Evolutionary conservation across 2,113 vertebrate genomes (phyloP), one percentile per base, ranked within the genome.

Genomic region (Platichthys stellatus): DNA sequence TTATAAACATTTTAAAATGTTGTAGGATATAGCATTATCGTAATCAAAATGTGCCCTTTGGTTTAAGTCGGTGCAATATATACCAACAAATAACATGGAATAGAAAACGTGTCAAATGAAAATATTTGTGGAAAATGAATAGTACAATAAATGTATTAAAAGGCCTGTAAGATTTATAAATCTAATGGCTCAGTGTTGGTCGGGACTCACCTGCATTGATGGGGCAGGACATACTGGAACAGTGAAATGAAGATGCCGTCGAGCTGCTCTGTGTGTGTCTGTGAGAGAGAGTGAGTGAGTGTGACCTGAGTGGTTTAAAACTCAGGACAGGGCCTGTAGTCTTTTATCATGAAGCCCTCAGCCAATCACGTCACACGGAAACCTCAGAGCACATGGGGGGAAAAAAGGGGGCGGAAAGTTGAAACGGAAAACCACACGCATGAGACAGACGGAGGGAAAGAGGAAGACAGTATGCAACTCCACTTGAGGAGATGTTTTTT

Each of bases 161-260:
- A 54, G 26, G 13, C 4, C 53, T 31, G 31, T 31, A 31, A 31
- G 23, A 23, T 23, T 23, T 31, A 31, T 31, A 31, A 31, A 31
- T 31, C 31, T 1, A 31, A 31, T 7, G 1, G 31, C 31, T 31
- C 31, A 31, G 31, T 31, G 31, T 31, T 7, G 31, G 31, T 31
- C 31, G 35, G 65, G 57, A 85, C 92, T 92, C 80, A 95, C 94
- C 92, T 74, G 80, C 31, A 49, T 9, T 63, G 12, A 80, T 60
- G 59, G 86, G 53, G 78, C 90, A 74, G 31, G 90, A 82, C 92
- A 94, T 94, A 53, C 3, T 82, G 70, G 23, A 58, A 15, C 21
- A 56, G 47, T 54, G 71, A 58, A 70, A 60, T 38, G 31, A 74
- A 74, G 51, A 54, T 45, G 23, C 60, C 66, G 74, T 11, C 69